Conservation (phyloP, 2,113 vertebrate genomes). For the Canis aureus region DNA sequence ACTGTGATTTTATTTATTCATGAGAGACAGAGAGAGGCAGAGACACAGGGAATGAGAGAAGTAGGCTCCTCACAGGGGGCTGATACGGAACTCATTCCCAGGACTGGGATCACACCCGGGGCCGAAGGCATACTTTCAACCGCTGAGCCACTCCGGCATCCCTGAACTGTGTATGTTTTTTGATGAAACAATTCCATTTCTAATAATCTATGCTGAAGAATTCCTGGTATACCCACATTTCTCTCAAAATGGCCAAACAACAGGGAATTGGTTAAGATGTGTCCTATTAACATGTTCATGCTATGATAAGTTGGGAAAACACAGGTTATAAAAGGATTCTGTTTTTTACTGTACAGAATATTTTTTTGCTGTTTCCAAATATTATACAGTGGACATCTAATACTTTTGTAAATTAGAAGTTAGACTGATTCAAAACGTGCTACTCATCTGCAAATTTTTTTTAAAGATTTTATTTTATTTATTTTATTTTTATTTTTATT, state of each 20-base stretch:
- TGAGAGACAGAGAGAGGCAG: too few species aligned
- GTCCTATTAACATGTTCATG: not conserved
- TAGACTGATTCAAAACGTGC: not conserved
- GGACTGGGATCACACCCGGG: too few species aligned
- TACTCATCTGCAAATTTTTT: not conserved
- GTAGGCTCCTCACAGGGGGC: too few species aligned
- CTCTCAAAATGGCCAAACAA: not conserved
- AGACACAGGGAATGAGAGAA: too few species aligned
- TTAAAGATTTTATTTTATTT: too few species aligned
- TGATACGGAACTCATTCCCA: too few species aligned
- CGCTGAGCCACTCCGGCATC: too few species aligned
- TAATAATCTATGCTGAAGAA: slow-evolving; percentile 36
- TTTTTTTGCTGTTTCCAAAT: slow-evolving; percentile 38
- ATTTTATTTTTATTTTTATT: too few species aligned
- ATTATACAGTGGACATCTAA: slow-evolving; percentile 42
- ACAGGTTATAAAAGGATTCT: slow-evolving; percentile 30
- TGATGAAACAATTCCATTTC: slow-evolving; percentile 42
- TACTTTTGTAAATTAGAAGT: slow-evolving; percentile 54
- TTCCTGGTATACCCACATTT: not conserved
- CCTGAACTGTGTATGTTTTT: slow-evolving; percentile 2
- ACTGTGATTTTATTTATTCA: too few species aligned
- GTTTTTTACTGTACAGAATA: not conserved
- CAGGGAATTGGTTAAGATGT: not conserved
- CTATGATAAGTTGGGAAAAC: not conserved
- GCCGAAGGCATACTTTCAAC: too few species aligned